These are phyloP conservation scores for Amiota minor DNA, from an alignment of 2,888 invertebrate genomes.

Conservation along the genomic window DNA sequence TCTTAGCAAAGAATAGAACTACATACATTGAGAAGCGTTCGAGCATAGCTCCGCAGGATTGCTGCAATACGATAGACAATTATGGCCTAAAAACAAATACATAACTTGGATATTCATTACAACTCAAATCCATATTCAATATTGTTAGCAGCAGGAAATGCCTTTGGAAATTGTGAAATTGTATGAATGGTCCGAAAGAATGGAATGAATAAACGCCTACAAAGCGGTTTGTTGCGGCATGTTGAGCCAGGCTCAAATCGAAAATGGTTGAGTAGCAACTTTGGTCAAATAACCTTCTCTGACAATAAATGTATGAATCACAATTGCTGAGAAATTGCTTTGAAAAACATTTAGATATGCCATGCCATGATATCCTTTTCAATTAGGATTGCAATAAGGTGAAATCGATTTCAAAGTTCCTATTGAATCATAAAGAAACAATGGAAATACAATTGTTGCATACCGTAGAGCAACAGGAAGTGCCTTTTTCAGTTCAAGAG, in stretches of 20 bases:
- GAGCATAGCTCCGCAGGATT: slow-evolving; percentile 60
- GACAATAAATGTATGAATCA: slow-evolving; percentile 41
- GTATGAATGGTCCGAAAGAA: slow-evolving; percentile 12
- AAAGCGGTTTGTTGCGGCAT: slow-evolving; percentile 41
- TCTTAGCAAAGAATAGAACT: slow-evolving; percentile 38
- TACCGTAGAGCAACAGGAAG: slow-evolving; percentile 38
- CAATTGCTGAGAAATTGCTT: slow-evolving; percentile 27
- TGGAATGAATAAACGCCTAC: slow-evolving; percentile 14
- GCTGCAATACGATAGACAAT: slow-evolving; percentile 38
- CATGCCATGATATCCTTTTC: background rate
- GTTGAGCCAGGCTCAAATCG: slow-evolving; percentile 21
- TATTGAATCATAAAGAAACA: slow-evolving; percentile 28
- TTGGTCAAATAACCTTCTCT: slow-evolving; percentile 32
- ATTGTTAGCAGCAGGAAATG: slow-evolving; percentile 45
- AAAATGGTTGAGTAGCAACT: background rate
- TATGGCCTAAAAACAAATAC: background rate
- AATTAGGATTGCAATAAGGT: slow-evolving; percentile 10
- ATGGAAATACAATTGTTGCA: slow-evolving; percentile 45
- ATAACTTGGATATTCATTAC: slow-evolving; percentile 44
- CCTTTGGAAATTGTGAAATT: slow-evolving; percentile 32
- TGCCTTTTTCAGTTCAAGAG: slow-evolving; percentile 33
- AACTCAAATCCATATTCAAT: slow-evolving; percentile 62
- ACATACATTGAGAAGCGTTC: slow-evolving; percentile 57
- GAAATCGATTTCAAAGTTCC: slow-evolving; percentile 10
- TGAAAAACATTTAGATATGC: background rate